Base-by-base conservation (phyloP, 2,113 vertebrate genomes). In the Dipodomys merriami region DNA sequence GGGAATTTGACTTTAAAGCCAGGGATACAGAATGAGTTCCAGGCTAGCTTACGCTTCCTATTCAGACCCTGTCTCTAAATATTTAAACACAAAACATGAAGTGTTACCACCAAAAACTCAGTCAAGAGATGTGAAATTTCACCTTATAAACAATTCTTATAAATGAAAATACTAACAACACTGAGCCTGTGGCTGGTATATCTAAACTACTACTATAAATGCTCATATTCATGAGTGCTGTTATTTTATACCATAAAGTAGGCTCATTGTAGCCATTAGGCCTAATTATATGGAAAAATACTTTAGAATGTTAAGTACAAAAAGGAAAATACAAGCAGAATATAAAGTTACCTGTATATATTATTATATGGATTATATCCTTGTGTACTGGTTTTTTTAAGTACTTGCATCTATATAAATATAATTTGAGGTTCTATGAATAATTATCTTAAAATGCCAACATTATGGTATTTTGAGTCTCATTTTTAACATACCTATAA, bases 91-190 rank as follows among this genome's bases (percentile, higher is more conserved):
- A 53, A 86, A 23, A 77, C 1, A 57, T 49, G 39, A 77, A 94
- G 11, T 18, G 30, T 44, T 86, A 83, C 35, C 5, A 86, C 22
- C 39, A 86, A 93, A 71, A n/a, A 23, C 11, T 84, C 69, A 81
- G 18, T 25, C 68, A 27, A 89, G 39, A 82, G 15, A 89, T 92
- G 27, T 49, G 29, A 89, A 83, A 80, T 79, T 94, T 86, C 89
- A 95, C 39, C 67, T 78, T 62, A 73, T 89, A 73, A 92, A 74
- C n/a, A 74, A 20, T 84, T 89, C 84, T 90, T 35, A 11, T 53
- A 91, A 95, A 64, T 39, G 74, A 39, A 91, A 87, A 44, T 44
- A 85, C 57, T 64, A 69, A 80, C 8, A 69, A 92, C 71, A 27
- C 74, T 83, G 27, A 91, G 57, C 49, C 83, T 77, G 53, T n/a